Evolutionary conservation across 2,888 invertebrate genomes (phyloP), one percentile per base, ranked within the genome.

Genomic region (Apodemia hepburni): DNA sequence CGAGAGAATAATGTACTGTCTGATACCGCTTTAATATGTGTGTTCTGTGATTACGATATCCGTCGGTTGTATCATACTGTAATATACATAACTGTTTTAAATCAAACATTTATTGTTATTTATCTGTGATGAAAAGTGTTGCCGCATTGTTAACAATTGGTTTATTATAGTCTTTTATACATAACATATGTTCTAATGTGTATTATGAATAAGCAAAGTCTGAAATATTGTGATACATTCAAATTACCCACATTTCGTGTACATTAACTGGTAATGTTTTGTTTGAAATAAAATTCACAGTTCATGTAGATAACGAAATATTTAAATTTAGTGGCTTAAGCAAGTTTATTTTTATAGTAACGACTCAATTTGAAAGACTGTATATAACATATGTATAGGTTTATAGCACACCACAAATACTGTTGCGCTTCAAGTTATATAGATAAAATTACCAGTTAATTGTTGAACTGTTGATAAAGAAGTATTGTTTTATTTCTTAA

Each of bases 151-250:
- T 51, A 61, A 66, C 18, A 61, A 62, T 66, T 66, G 58, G 69
- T 72, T 68, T 51, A 51, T 51, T 18, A 51, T 51, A 51, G 51
- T 51, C 38, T 38, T 38, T 38, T 38, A 51, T 51, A 51, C 51
- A 51, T 51, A 51, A 49, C 8, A 17, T 58, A 54, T 33, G 42
- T 61, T 42, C 42, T 61, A 42, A 69, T 71, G 73, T 71, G 72
- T 75, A 71, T 77, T 74, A 38, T 66, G 64, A 73, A 69, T 83
- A 80, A 79, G 78, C 71, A 75, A 82, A 82, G 84, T 84, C 82
- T 83, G 80, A 83, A 75, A 77, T 70, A 76, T 77, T 80, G 85
- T 84, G 84, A 84, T 72, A 62, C 60, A 62, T 60, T 33, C 57
- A 58, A 61, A 45, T 47, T 61, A 58, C 33, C 58, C 47, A 45